These are phyloP conservation scores for Silurus meridionalis DNA, from an alignment of 2,113 vertebrate species.

Conservation along the genomic window DNA sequence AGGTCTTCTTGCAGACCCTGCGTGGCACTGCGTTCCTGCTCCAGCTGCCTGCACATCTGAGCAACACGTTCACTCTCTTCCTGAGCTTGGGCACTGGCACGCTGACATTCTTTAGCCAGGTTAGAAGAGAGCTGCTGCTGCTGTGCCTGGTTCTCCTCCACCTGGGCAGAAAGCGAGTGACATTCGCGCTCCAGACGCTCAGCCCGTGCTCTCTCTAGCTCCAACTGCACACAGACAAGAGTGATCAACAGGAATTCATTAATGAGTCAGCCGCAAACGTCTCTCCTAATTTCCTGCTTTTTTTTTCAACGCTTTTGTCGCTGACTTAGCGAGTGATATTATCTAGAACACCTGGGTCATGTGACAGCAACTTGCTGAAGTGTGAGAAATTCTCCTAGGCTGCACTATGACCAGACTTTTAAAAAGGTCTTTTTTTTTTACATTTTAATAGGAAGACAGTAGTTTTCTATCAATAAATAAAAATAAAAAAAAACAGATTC, in stretches of 20 bases:
- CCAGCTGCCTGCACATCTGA: slow-evolving; percentile 77
- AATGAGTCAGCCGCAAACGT: not conserved
- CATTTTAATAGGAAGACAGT: not conserved
- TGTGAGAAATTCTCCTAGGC: not conserved
- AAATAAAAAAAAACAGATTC: not conserved
- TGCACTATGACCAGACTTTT: not conserved
- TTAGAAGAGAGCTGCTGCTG: slow-evolving; percentile 88
- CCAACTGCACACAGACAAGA: slow-evolving; percentile 74
- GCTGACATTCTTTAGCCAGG: slow-evolving; percentile 89
- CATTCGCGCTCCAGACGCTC: slow-evolving; percentile 87
- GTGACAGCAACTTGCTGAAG: not conserved
- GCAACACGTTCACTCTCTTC: slow-evolving; percentile 85
- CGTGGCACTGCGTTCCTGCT: slow-evolving; percentile 75
- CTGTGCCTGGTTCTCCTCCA: slow-evolving; percentile 85
- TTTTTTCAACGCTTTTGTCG: not conserved
- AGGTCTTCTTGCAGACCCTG: slow-evolving; percentile 78
- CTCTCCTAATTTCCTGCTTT: not conserved
- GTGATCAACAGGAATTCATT: not conserved
- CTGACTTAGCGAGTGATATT: not conserved
- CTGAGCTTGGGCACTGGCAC: slow-evolving; percentile 82
- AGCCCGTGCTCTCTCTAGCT: slow-evolving; percentile 85
- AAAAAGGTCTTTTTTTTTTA: not conserved
- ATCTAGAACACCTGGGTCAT: not conserved
- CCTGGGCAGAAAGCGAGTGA: slow-evolving; percentile 77
- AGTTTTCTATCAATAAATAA: not conserved